Percentiles rank a stretch among this genome's conserved stretches.
Conservation (phyloP, 1,140 invertebrate genomes). For the Helicorthomorpha holstii region DNA sequence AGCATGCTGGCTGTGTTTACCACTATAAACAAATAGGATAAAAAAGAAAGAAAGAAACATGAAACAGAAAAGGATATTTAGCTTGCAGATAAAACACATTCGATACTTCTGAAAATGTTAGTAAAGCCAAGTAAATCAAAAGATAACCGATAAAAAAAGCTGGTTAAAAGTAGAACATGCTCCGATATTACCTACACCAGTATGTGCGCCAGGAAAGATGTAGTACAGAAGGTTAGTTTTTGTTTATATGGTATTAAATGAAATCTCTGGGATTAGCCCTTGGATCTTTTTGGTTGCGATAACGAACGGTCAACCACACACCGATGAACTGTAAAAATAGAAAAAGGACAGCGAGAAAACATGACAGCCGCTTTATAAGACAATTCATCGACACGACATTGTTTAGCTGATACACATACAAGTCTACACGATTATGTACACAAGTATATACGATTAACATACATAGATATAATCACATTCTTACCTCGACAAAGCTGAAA, state of each 20-base stretch:
- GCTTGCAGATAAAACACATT: constrained; percentile 4
- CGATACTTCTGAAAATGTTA: constrained; percentile 5
- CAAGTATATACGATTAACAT: too few relatives aligned
- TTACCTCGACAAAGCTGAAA: constrained; percentile 95
- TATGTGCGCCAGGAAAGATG: constrained; percentile 1
- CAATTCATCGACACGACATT: too few relatives aligned
- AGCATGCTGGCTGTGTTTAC: not conserved
- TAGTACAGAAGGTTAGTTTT: constrained; percentile 6
- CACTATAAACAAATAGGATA: not conserved
- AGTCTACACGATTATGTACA: too few relatives aligned
- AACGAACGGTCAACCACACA: constrained; percentile 89
- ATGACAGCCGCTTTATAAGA: too few relatives aligned
- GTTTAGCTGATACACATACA: too few relatives aligned
- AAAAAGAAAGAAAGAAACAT: not conserved
- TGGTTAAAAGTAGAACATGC: not conserved
- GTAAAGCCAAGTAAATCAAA: not conserved
- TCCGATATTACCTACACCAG: not conserved
- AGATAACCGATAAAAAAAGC: constrained; percentile 1
- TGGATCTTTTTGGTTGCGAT: constrained; percentile 94
- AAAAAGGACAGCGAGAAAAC: too few relatives aligned
- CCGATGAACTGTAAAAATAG: constrained; percentile 70
- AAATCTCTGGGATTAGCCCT: constrained; percentile 88
- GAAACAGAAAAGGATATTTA: not conserved
- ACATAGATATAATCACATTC: too few relatives aligned
- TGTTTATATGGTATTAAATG: constrained; percentile 50